phyloP scores from a whole-genome alignment of 2,888 invertebrate genomes.

The Gandaritis pyraliata region DNA sequence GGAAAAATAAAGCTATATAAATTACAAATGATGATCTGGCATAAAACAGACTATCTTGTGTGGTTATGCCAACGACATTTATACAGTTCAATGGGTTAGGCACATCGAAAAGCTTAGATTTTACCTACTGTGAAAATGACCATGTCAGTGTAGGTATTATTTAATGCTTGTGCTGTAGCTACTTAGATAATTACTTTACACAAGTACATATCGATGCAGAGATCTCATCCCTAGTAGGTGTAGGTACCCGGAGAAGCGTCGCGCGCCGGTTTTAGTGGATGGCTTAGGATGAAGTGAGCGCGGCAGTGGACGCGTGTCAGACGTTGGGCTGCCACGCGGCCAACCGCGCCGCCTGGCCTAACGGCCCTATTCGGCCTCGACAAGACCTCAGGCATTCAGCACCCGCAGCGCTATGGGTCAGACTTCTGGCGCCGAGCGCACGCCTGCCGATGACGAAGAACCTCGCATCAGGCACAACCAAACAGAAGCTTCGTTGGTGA shows the following conservation, averaged over 20 bases:
- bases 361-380: conserved; percentile 44
- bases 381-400: conserved; percentile 25
- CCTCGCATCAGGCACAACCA: conserved; percentile 81
- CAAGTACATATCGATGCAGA: conserved; percentile 21
- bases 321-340: conserved; percentile 79
- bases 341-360: conserved; percentile 64
- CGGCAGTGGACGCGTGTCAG: conserved; percentile 74
- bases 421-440: conserved; percentile 80
- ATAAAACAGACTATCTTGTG: too few species aligned
- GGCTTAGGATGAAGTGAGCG: conserved; percentile 33
- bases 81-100: too few species aligned
- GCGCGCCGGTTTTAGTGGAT: conserved; percentile 50
- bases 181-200: too few species aligned
- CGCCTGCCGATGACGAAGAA: conserved; percentile 81
- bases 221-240: conserved; percentile 52
- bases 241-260: conserved; percentile 43
- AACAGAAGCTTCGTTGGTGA: conserved; percentile 82
- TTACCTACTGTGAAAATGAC: too few species aligned
- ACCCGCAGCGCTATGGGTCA: conserved; percentile 75
- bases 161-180: too few species aligned
- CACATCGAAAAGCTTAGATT: too few species aligned
- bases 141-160: too few species aligned
- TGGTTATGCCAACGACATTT: too few species aligned
- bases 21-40: too few species aligned
- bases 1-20: too few species aligned